Percentiles rank a stretch among this genome's conserved stretches.
phyloP scores from a whole-genome alignment of 64 coral and sea anemone genomes.

The Pocillopora damicornis region DNA sequence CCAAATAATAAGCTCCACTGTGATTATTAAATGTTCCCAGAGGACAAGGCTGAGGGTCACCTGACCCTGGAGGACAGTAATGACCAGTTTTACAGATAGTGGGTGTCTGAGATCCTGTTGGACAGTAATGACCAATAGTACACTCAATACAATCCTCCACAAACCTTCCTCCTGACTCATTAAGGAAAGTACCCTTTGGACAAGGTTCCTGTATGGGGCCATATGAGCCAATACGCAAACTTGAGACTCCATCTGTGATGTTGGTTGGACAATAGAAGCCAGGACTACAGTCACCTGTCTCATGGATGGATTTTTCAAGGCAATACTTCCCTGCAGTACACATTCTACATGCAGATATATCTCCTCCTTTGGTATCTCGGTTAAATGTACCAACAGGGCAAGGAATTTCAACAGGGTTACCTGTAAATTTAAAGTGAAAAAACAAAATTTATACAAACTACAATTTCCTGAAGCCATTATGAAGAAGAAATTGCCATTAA shows the following conservation, averaged over 20 bases:
- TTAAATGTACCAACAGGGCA: conserved; percentile 97
- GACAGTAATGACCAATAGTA: conserved; percentile 73
- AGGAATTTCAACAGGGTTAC: conserved; percentile 65
- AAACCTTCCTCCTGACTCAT: conserved; percentile 61
- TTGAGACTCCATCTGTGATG: conserved; percentile 91
- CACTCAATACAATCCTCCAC: conserved; percentile 74
- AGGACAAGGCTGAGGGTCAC: conserved; percentile 94
- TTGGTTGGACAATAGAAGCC: conserved; percentile 97
- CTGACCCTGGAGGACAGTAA: conserved; percentile 88
- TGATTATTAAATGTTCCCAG: conserved; percentile 81
- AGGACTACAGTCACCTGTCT: conserved; percentile 61
- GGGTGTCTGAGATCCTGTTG: conserved; percentile 68
- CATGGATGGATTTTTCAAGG: conserved; percentile 52
- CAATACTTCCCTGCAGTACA: conserved; percentile 95
- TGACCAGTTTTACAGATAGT: conserved; percentile 72
- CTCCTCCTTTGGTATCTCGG: conserved; percentile 40
- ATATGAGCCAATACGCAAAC: conserved; percentile 83
- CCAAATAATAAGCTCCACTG: conserved; percentile 64
- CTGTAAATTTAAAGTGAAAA: conserved; percentile 13
- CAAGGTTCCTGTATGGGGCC: conserved; percentile 83
- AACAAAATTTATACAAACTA: background rate
- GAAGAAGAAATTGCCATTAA: background rate
- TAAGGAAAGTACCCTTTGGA: conserved; percentile 77
- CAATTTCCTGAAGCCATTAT: background rate
- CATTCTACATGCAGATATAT: conserved; percentile 61